Conservation (phyloP, 2,888 invertebrate genomes). For the Drosophila formosana region DNA sequence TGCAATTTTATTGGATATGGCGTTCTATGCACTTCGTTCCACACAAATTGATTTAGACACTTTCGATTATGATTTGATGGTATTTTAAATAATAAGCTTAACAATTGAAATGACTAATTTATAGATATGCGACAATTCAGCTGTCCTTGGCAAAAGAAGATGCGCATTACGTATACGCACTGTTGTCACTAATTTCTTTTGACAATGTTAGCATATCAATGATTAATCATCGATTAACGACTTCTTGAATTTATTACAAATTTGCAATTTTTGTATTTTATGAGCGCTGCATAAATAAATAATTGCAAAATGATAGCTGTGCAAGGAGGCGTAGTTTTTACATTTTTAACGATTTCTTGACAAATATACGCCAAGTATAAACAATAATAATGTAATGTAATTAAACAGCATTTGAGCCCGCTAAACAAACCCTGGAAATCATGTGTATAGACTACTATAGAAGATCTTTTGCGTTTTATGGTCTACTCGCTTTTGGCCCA, state of each 20-base stretch:
- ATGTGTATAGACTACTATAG: constrained; percentile 14
- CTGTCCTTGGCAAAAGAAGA: background rate
- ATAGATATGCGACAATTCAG: background rate
- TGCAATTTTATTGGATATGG: constrained; percentile 26
- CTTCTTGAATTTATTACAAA: background rate
- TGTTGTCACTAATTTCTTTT: constrained; percentile 13
- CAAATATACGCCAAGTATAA: background rate
- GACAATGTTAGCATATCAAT: background rate
- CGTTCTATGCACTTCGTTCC: constrained; percentile 17
- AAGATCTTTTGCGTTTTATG: constrained; percentile 36
- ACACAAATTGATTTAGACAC: constrained; percentile 45
- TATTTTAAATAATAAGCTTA: constrained; percentile 40
- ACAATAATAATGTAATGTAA: constrained; percentile 7
- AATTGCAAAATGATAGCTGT: background rate
- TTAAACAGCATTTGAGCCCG: background rate
- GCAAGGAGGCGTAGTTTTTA: background rate
- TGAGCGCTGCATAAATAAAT: background rate
- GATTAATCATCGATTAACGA: background rate
- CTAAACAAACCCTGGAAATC: constrained; percentile 19
- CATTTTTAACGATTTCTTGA: background rate
- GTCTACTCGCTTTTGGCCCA: constrained; percentile 57
- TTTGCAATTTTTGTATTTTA: background rate
- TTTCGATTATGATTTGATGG: constrained; percentile 45
- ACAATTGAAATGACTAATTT: constrained; percentile 23
- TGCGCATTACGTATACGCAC: constrained; percentile 39